phyloP scores from a whole-genome alignment of 2,888 invertebrate genomes.

The Brachyopa scutellaris region DNA sequence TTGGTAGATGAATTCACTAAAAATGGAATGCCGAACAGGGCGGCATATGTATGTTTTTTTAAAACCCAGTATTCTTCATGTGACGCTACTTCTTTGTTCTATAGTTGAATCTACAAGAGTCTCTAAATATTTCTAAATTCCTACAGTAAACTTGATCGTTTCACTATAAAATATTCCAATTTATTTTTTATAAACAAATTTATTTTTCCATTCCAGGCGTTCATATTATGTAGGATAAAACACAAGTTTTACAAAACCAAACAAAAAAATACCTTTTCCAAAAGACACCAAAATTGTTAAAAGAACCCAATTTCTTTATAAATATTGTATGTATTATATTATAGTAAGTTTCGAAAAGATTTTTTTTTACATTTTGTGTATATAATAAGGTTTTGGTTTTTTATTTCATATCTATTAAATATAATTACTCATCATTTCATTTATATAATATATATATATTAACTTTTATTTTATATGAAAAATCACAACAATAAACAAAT shows the following conservation, averaged over 20 bases:
- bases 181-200: slow-evolving; percentile 30
- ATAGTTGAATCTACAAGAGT: background rate
- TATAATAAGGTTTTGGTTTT: slow-evolving; percentile 41
- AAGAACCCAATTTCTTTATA: slow-evolving; percentile 13
- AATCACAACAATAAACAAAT: slow-evolving; percentile 73
- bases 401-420: slow-evolving; percentile 46
- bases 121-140: slow-evolving; percentile 22
- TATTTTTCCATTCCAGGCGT: slow-evolving; percentile 58
- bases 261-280: background rate
- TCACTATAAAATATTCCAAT: slow-evolving; percentile 42
- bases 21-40: no score
- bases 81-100: background rate
- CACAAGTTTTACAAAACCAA: slow-evolving; percentile 10
- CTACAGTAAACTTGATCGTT: slow-evolving; percentile 32
- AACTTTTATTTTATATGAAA: slow-evolving; percentile 45
- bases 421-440: slow-evolving; percentile 51
- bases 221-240: slow-evolving; percentile 15
- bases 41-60: no score
- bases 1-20: no score
- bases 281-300: slow-evolving; percentile 40
- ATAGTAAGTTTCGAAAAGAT: slow-evolving; percentile 23
- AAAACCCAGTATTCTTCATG: slow-evolving; percentile 14
- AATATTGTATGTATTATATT: slow-evolving; percentile 3
- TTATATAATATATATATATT: slow-evolving; percentile 55
- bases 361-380: slow-evolving; percentile 46